Base-by-base conservation (phyloP, 2,888 invertebrate species). In the Unio delphinus region DNA sequence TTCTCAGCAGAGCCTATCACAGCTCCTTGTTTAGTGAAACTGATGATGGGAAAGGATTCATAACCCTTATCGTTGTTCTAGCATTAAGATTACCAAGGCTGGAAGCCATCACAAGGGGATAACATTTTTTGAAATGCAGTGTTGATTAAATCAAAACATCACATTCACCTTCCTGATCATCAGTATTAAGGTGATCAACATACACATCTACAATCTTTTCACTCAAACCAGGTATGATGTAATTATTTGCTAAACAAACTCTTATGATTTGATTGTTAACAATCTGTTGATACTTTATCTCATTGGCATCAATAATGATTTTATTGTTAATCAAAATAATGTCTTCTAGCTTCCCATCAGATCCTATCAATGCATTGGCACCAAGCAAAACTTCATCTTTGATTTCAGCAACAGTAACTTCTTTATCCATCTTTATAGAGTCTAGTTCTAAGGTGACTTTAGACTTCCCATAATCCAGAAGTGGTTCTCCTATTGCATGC, bases 91-190 rank as follows among this genome's bases (percentile, higher is more conserved):
- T 69, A 58, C 69, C 72, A 20, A 75, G 62, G 23, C 69, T 67
- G 17, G 70, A 55, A 17, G 78, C 73, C 67, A 79, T 64, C 55
- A 67, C 17, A 7, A 79, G 28, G 11, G 65, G 72, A 64, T 76
- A 68, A 15, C 58, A 65, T 34, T 70, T 68, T 20, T 61, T 56
- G 26, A 78, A 71, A 5, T 55, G 8, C 1, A 57, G 45, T 11
- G 64, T 70, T 11, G 73, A 67, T 63, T 78, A 73, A n/a, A 76
- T 65, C 26, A 75, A 20, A 57, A 61, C 69, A 17, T 73, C 65
- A 7, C 55, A 45, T 6, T 30, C 26, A 17, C 20, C 20, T 7
- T 17, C n/a, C 5, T 58, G 34, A 55, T 70, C 65, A 65, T 73
- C 72, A 7, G 5, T 26, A n/a, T 67, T 68, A 15, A 54, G 34